A percentile compares a stretch with the other conserved stretches of the same genome.
phyloP scores from a whole-genome alignment of 2,888 invertebrate genomes.

The Tineola bisselliella region DNA sequence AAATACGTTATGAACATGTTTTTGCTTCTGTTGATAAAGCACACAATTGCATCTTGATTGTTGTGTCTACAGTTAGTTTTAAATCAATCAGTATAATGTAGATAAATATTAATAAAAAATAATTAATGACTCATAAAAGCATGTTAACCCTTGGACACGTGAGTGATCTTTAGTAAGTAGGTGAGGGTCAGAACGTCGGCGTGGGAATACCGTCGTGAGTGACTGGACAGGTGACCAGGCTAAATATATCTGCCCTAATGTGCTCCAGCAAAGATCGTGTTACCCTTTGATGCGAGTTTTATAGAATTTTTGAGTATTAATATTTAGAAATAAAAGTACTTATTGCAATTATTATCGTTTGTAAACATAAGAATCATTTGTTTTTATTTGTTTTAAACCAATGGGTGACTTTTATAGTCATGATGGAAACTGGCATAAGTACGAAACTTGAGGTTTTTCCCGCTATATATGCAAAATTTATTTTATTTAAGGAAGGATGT shows the following conservation, averaged over 20 bases:
- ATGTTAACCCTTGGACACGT: not conserved
- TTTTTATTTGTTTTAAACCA: too few relatives aligned
- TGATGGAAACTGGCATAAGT: too few relatives aligned
- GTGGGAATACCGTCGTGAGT: not conserved
- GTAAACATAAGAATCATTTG: too few relatives aligned
- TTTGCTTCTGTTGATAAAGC: not conserved
- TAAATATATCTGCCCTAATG: not conserved
- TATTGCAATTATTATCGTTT: too few relatives aligned
- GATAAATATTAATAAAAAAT: too few relatives aligned
- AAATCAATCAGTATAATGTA: too few relatives aligned
- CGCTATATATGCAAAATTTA: too few relatives aligned
- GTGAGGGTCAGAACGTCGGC: slow-evolving; percentile 28
- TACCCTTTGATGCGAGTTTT: not conserved
- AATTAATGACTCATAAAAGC: too few relatives aligned
- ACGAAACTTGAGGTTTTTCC: too few relatives aligned
- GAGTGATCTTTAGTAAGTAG: slow-evolving; percentile 28
- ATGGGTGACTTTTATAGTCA: too few relatives aligned
- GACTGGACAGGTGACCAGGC: not conserved
- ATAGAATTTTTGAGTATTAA: not conserved
- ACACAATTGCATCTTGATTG: not conserved
- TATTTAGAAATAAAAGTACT: too few relatives aligned
- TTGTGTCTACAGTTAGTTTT: not conserved
- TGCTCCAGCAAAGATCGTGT: slow-evolving; percentile 4
- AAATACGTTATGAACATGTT: not conserved
- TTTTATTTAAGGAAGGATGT: too few relatives aligned